phyloP scores from a whole-genome alignment of 2,797 vertebrate species.

The Cyprinodon diabolis region DNA sequence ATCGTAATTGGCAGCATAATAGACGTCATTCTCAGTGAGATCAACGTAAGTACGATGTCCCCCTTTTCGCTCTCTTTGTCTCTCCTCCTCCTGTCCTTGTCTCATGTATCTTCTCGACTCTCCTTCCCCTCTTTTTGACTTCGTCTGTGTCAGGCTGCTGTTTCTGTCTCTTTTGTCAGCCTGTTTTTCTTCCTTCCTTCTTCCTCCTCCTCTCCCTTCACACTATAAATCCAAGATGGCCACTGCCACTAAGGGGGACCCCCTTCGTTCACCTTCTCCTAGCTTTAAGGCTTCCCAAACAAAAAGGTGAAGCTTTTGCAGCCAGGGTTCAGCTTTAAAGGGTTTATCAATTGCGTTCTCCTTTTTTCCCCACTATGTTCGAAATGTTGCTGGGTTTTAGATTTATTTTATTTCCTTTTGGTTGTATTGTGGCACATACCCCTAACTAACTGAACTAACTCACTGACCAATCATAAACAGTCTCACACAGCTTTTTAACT shows the following conservation, averaged over 20 bases:
- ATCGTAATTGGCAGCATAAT: conserved; percentile 99
- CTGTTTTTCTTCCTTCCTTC: conserved; percentile 33
- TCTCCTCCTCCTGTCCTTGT: conserved; percentile 49
- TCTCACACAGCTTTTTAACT: conserved; percentile 61
- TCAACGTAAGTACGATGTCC: conserved; percentile 96
- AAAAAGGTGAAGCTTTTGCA: conserved; percentile 37
- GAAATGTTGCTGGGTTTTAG: conserved; percentile 51
- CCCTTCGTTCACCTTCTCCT: conserved; percentile 25
- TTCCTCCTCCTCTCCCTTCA: conserved; percentile 44
- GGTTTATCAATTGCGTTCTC: conserved; percentile 35
- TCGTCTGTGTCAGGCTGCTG: conserved; percentile 50
- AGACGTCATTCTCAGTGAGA: conserved; percentile 99
- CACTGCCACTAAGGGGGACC: conserved; percentile 51
- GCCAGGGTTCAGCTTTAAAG: conserved; percentile 58
- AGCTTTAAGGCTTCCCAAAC: conserved; percentile 33
- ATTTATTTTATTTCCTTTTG: conserved; percentile 19
- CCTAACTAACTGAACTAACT: conserved; percentile 80
- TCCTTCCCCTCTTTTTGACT: conserved; percentile 42
- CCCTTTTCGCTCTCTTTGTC: conserved; percentile 48
- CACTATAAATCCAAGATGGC: conserved; percentile 73
- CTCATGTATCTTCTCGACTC: conserved; percentile 44
- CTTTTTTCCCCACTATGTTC: conserved; percentile 35
- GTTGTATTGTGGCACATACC: conserved; percentile 65
- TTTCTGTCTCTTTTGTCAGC: conserved; percentile 48
- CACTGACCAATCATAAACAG: conserved; percentile 75